Evolutionary conservation across 2,113 vertebrate species (phyloP), one percentile per base, ranked within the genome.

Genomic region (Muntiacus reevesi): DNA sequence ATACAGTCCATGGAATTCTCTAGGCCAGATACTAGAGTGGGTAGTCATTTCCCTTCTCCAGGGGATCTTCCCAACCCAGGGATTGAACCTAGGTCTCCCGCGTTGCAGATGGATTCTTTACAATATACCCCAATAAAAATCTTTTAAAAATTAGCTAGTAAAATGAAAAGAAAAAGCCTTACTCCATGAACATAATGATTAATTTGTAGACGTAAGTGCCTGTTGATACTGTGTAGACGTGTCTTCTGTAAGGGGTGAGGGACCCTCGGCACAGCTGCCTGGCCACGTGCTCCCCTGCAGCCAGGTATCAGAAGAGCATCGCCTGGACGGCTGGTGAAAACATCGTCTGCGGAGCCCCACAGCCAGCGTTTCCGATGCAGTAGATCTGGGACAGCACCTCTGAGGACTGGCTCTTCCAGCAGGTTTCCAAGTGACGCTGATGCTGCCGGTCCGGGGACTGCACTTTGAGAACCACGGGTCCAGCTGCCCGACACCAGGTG

Each of bases 171-270:
- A 17, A 43, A 62, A 52, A 17, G 17, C 4, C 28, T 11, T 13
- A 21, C 12, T 11, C 23, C 28, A 33, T 2, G 9, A 19, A 33
- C 23, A 71, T 40, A 40, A 71, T 40, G 47, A 25, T 50, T 76
- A 33, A 14, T 9, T 7, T 45, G 7, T 4, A 79, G 43, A 59
- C 8, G 8, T 8, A 9, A 5, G 21, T 30, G 47, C 13, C 71
- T 5, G 1, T 0, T 7, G 60, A 28, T 0, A 9, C 2, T 2
- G 16, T 7, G 13, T 9, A 50, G 59, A 10, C 1, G 0, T 1
- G 16, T 27, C 40, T 50, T 19, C 36, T 0, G 7, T 2, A 2
- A 6, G 16, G 45, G 19, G 55, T 9, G 2, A 4, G 14, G 30
- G 40, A 1, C 27, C 14, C 1, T 21, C 55, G 0, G 28, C 40